Evolutionary conservation across 2,888 invertebrate species (phyloP), one percentile per base, ranked within the genome.

Genomic region (Drosophila subquinaria): DNA sequence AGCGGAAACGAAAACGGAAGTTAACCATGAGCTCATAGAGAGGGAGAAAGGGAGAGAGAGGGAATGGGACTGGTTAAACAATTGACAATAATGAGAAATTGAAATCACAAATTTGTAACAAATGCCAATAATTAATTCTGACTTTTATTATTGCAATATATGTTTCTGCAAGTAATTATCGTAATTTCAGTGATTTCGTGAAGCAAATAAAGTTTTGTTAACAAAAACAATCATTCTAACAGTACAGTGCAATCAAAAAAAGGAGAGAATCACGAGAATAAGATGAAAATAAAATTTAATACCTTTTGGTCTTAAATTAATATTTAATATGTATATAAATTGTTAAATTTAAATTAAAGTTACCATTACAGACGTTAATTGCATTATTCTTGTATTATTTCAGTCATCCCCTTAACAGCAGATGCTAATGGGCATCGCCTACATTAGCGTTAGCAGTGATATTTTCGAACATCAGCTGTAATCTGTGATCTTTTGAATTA

Each of bases 101-200:
- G 61, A 66, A 69, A 70, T 66, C 68, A 59, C 63, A 69, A 73
- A 63, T 68, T 61, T 55, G 56, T 61, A 66, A 63, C 33, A 60
- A 74, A 79, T 69, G 75, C 47, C 65, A 75, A 82, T 67, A 81
- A 81, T 84, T 75, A 69, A 81, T 52, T 40, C 50, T 35, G 53
- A 68, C 64, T 64, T 62, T 55, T 51, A 53, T 53, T 23, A n/a
- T 42, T 23, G 45, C 17, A 59, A 53, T 38, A 42, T 23, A 47
- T 17, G 30, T 35, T 43, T 9, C 43, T 50, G 17, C 50, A 52
- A 23, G 55, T 4, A 42, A 52, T 52, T 56, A 8, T 43, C 17
- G 5, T 15, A 15, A 30, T 52, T 52, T 20, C 35, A 40, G 15
- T 36, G 8, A 23, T 38, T 35, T 17, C 1, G 15, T 51, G 13